Evolutionary conservation across 2,797 vertebrate genomes (phyloP), one percentile per base, ranked within the genome.

Genomic region (Alauda arvensis): DNA sequence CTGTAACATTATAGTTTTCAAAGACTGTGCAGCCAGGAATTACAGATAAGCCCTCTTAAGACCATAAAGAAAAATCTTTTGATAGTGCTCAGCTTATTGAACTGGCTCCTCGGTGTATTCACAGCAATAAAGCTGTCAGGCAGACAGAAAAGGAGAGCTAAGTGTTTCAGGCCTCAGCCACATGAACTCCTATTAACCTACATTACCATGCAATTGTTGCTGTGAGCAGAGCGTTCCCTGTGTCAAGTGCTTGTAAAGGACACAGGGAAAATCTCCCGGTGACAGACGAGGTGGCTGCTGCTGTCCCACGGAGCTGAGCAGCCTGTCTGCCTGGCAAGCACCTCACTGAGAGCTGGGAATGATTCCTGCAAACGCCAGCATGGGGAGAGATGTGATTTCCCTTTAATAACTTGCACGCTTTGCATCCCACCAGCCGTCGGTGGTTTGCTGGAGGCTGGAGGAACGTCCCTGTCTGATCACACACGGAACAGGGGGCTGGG

Each of bases 111-210:
- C 87, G 49, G 26, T 40, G 71, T 37, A 57, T 53, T 60, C 24
- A 33, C 61, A 39, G 92, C 80, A 92, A 92, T 94, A 94, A 94
- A 94, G 88, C 89, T 94, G 92, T 92, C 92, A 89, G 82, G 83
- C 43, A 57, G 23, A 12, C 57, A 84, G 72, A 75, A 52, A 60
- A 84, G 65, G 87, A 92, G 85, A 83, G 91, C 83, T 65, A 65
- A 86, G 91, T 33, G 28, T 48, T 86, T 75, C 85, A 82, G 77
- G 85, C n/a, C 87, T 86, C 89, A 75, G 81, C 86, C 91, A 46
- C 83, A 49, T 65, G 85, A 93, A 94, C 94, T 93, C 51, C 85
- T 77, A 55, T 82, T 89, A 93, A 83, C 89, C 93, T 80, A 60
- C 81, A 88, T 69, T 55, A 71, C 53, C 69, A 21, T 28, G 85